A percentile compares a stretch with the other conserved stretches of the same genome.
phyloP scores from a whole-genome alignment of 2,797 vertebrate genomes.

The Lophotriccus pileatus region DNA sequence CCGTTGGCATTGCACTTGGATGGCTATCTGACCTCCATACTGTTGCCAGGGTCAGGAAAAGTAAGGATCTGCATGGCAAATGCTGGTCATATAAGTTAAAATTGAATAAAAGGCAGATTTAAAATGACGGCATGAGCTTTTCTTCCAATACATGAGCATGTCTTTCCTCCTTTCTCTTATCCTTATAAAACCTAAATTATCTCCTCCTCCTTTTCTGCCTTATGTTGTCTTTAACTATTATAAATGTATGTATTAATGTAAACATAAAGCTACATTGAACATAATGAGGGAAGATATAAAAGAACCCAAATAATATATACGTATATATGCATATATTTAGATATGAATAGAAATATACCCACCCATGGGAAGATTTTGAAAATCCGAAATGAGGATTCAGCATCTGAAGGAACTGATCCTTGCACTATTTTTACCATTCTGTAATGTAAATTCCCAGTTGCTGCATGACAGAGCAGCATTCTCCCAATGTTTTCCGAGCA shows the following conservation, averaged over 20 bases:
- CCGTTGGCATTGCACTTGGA: slow-evolving; percentile 50
- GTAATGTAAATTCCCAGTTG: slow-evolving; percentile 50
- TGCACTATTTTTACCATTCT: slow-evolving; percentile 43
- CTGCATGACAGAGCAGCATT: slow-evolving; percentile 54
- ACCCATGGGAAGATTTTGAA: background rate
- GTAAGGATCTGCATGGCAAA: slow-evolving; percentile 9
- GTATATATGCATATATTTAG: background rate
- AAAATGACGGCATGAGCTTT: background rate
- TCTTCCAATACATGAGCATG: background rate
- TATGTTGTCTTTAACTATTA: slow-evolving; percentile 17
- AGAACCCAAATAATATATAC: background rate
- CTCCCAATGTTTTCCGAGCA: slow-evolving; percentile 39
- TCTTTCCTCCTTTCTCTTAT: background rate
- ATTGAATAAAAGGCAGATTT: background rate
- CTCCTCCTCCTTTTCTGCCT: slow-evolving; percentile 10
- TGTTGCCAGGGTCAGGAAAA: slow-evolving; percentile 46
- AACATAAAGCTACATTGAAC: background rate
- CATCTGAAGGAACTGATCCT: slow-evolving; percentile 42
- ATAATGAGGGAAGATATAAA: background rate
- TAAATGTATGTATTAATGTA: slow-evolving; percentile 1
- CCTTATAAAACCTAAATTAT: background rate
- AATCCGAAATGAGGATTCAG: slow-evolving; percentile 42
- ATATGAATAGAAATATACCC: background rate
- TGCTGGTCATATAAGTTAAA: slow-evolving; percentile 21
- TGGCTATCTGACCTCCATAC: slow-evolving; percentile 50